phyloP scores from a whole-genome alignment of 2,888 invertebrate genomes.

The Chymomyza amoena region DNA sequence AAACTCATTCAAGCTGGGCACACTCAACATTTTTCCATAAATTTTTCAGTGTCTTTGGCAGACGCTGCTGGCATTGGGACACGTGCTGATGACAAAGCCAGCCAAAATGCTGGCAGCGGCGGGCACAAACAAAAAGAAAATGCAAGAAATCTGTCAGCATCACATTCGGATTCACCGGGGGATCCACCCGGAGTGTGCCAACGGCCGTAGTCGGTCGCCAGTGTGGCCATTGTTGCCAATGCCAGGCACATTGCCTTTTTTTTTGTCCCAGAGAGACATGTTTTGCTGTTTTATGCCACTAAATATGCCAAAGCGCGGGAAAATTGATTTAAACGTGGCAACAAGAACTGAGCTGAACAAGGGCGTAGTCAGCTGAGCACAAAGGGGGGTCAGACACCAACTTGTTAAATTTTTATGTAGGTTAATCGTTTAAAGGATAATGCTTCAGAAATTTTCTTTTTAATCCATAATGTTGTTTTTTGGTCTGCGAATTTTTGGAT shows the following conservation, averaged over 20 bases:
- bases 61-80: background rate
- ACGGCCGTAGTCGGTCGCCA: background rate
- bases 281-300: slow-evolving; percentile 46
- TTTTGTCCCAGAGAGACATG: slow-evolving; percentile 15
- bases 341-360: slow-evolving; percentile 20
- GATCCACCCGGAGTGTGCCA: background rate
- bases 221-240: background rate
- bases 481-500: too few relatives aligned
- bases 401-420: too few relatives aligned
- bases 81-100: background rate
- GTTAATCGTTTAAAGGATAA: too few relatives aligned
- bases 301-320: slow-evolving; percentile 65
- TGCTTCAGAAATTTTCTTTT: too few relatives aligned
- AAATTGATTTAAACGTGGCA: slow-evolving; percentile 68
- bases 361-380: background rate
- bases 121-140: background rate
- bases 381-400: background rate
- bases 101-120: background rate
- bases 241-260: background rate
- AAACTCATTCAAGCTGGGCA: background rate
- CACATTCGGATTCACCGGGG: background rate
- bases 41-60: slow-evolving; percentile 39
- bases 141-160: slow-evolving; percentile 1
- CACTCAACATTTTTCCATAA: slow-evolving; percentile 14
- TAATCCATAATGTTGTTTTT: too few relatives aligned